phyloP scores from a whole-genome alignment of 2,113 vertebrate species.

The Syrrhaptes paradoxus region DNA sequence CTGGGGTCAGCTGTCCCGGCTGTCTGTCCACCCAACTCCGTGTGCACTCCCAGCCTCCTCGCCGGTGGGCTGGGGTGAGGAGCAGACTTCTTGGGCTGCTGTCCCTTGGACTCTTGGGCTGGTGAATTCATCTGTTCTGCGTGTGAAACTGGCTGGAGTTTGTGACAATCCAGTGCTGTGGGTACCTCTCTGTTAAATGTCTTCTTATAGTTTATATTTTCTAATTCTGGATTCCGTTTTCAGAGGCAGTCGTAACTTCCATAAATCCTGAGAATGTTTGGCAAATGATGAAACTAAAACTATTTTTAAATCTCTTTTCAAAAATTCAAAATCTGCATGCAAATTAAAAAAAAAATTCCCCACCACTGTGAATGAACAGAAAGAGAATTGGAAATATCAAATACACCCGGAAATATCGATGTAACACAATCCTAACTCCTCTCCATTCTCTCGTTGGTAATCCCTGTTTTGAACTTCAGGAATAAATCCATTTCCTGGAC shows the following conservation, averaged over 20 bases:
- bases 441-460: not conserved
- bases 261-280: not conserved
- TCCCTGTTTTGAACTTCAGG: not conserved
- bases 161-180: not conserved
- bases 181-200: not conserved
- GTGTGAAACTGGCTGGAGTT: not conserved
- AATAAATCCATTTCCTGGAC: not conserved
- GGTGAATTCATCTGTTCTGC: not conserved
- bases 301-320: not conserved
- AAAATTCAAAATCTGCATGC: not conserved
- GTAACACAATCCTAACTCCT: not conserved
- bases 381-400: not conserved
- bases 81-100: too few species aligned
- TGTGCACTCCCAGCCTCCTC: too few species aligned
- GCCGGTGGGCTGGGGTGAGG: too few species aligned
- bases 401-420: fast-evolving
- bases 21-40: too few species aligned
- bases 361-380: not conserved
- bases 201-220: not conserved
- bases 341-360: not conserved
- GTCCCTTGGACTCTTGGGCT: fast-evolving
- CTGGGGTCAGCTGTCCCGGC: too few species aligned
- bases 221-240: fast-evolving
- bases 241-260: not conserved
- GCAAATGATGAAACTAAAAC: not conserved